Evolutionary conservation across 2,113 vertebrate species (phyloP), one percentile per base, ranked within the genome.

Genomic region (Petaurus breviceps): DNA sequence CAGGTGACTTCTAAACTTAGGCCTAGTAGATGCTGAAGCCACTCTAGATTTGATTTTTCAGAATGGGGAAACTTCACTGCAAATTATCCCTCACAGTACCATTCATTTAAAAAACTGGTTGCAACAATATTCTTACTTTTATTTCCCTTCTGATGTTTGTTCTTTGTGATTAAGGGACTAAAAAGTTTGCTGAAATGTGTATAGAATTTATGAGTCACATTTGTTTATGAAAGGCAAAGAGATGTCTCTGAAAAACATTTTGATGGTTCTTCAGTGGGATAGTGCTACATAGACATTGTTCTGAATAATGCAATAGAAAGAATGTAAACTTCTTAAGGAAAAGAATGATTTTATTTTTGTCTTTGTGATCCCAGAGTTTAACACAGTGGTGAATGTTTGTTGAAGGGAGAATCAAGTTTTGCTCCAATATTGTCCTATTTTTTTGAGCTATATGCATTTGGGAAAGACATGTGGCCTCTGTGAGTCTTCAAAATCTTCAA

Each of bases 381-480:
- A n/a, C 16, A 37, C 12, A 37, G 31, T 77, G 14, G 68, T 7
- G 31, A 61, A 61, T 61, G 28, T 61, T 14, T 61, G 25, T 77
- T 77, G 16, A 77, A n/a, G n/a, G 31, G 68, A 77, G 14, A n/a
- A 4, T 77, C 37, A 16, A 16, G 31, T 5, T 28, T 61, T 61
- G 11, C 37, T 77, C 68, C 68, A 77, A 1, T 77, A 19, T 77
- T 77, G 37, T 94, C 51, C 91, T 26, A 37, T 43, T 28, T 89
- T 91, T 91, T 37, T 22, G 57, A 68, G 14, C 37, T 49, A 1
- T 77, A 25, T 90, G 89, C 47, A 91, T 91, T 96, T 92, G 37
- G 61, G 52, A 51, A 93, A 61, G 16, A 91, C 96, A 95, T 57
- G 89, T 94, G 24, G 91, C 89, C 43, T 94, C 93, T 94, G 4